Percentiles rank a stretch among this genome's conserved stretches.
phyloP scores from a whole-genome alignment of 2,797 vertebrate genomes.

The Myotis daubentonii region DNA sequence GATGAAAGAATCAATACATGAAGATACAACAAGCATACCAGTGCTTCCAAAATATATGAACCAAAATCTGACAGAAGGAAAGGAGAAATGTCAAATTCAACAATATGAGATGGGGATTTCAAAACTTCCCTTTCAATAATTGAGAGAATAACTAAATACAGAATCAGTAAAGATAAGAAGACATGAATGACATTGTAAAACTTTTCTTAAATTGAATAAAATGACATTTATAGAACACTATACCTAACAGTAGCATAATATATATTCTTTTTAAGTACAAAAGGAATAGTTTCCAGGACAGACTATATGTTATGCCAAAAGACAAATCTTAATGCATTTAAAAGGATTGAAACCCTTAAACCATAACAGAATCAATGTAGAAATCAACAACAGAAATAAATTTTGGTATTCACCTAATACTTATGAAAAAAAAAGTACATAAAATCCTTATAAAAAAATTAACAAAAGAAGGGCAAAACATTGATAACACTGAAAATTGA shows the following conservation, averaged over 20 bases:
- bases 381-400: slow-evolving; percentile 36
- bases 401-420: background rate
- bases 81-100: background rate
- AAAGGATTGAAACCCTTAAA: background rate
- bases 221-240: background rate
- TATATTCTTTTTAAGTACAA: slow-evolving; percentile 29
- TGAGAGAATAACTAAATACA: background rate
- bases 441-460: background rate
- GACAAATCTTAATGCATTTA: background rate
- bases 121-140: background rate
- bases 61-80: background rate
- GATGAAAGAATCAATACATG: background rate
- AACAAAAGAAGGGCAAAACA: background rate
- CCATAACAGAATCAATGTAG: background rate
- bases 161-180: background rate
- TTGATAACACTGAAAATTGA: background rate
- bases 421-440: background rate
- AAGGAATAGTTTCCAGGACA: background rate
- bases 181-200: background rate
- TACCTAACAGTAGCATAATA: background rate
- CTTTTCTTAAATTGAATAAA: background rate
- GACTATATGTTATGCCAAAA: background rate
- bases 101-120: background rate
- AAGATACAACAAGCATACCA: background rate
- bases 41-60: background rate